phyloP scores from a whole-genome alignment of 2,113 vertebrate genomes.

The Camelus bactrianus region DNA sequence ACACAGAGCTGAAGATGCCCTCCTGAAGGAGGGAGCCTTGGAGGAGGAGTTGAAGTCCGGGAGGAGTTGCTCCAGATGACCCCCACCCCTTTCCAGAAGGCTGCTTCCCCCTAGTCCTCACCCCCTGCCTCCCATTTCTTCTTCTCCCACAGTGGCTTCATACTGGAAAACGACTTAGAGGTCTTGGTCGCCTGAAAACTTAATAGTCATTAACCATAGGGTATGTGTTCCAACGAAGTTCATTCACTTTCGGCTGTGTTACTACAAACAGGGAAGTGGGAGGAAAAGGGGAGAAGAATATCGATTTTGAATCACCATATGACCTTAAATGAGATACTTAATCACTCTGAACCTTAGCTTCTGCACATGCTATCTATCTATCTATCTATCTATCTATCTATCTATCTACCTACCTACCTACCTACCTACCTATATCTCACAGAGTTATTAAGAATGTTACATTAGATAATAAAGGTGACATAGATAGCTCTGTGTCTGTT shows the following conservation, averaged over 20 bases:
- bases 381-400: no score
- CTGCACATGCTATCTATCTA: neutral
- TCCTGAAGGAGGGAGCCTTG: neutral
- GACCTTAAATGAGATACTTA: neutral
- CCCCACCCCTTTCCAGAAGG: neutral
- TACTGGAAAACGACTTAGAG: neutral
- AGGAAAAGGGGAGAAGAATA: neutral
- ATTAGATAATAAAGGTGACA: neutral
- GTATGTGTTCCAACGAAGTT: neutral
- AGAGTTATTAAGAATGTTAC: neutral
- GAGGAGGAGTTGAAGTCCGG: neutral
- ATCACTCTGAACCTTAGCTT: slow-evolving; percentile 18
- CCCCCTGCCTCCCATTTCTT: neutral
- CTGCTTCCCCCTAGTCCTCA: neutral
- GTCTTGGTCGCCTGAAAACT: neutral
- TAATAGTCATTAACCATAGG: neutral
- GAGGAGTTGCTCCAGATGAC: neutral
- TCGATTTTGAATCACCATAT: neutral
- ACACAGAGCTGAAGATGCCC: neutral
- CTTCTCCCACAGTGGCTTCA: neutral
- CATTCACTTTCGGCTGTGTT: neutral
- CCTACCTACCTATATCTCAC: neutral
- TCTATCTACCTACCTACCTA: no score
- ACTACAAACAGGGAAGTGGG: neutral
- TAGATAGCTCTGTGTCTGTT: neutral